Evolutionary conservation across 2,888 invertebrate species (phyloP), one percentile per base, ranked within the genome.

Genomic region (Agapostemon virescens): DNA sequence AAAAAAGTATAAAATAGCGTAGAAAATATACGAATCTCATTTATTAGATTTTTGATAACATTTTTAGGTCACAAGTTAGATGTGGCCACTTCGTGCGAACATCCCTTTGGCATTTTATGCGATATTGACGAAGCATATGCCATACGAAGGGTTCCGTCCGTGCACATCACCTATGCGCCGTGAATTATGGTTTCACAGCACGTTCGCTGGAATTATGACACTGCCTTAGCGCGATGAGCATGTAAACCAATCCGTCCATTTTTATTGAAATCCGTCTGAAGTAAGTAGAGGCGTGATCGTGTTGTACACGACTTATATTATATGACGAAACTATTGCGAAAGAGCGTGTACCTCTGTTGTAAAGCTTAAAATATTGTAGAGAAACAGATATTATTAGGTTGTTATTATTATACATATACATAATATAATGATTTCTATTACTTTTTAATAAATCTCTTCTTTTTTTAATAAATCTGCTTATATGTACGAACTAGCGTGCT

Each of bases 391-490:
- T 61, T 61, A 30, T 61, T 61, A 40, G 33, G 40, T 33, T 9
- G 52, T 40, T 13, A 30, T 52, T 64, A 9, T 52, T 42, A 7
- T 17, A 15, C 17, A 15, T 33, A 49, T 38, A 38, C 67, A 63
- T 64, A 72, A 36, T 45, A 64, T 68, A 72, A 36, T 55, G 15
- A 69, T 49, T 76, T 69, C 67, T 70, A 70, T 61, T 52, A 45
- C 33, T 40, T 42, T 7, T 33, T 17, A 15, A 49, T 49, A 38
- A 30, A 38, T 33, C 15, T 23, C 5, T n/a, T n/a, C 61, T 69
- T 70, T 49, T 38, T n/a, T 26, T 66, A 70, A 67, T 77, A 79
- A 77, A 66, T 15, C 36, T 72, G 30, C 63, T 63, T 63, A n/a
- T 36, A 11, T 5, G 36, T n/a, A 36, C n/a, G 33, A 11, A n/a